phyloP scores from a whole-genome alignment of 2,113 vertebrate species.

The Podilymbus podiceps region DNA sequence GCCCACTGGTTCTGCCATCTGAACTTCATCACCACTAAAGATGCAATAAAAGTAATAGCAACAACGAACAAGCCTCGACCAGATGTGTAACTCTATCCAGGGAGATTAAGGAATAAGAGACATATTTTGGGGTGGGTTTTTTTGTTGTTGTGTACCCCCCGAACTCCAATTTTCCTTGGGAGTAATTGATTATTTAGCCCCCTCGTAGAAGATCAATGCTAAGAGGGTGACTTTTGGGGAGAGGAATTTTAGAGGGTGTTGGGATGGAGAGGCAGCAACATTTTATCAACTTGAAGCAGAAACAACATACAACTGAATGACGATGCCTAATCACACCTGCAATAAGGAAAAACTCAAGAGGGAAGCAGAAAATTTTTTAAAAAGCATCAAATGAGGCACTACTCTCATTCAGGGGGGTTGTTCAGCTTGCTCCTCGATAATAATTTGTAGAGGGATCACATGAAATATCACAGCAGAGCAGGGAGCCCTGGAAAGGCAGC shows the following conservation, averaged over 20 bases:
- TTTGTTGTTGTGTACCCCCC: background rate
- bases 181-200: background rate
- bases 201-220: background rate
- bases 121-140: background rate
- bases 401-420: background rate
- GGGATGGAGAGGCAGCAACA: background rate
- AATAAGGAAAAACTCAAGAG: background rate
- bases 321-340: background rate
- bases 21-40: constrained; percentile 60
- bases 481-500: background rate
- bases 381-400: background rate
- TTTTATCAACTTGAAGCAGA: background rate
- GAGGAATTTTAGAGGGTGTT: background rate
- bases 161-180: background rate
- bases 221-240: background rate
- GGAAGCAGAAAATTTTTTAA: background rate
- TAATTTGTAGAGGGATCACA: background rate
- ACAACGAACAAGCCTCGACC: constrained; percentile 25
- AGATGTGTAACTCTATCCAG: constrained; percentile 59
- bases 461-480: background rate
- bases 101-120: constrained; percentile 15
- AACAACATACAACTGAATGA: background rate
- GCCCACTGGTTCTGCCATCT: constrained; percentile 49
- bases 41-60: constrained; percentile 52
- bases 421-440: background rate